Conservation (phyloP, 2,888 invertebrate genomes). For the Branchellion lobata region DNA sequence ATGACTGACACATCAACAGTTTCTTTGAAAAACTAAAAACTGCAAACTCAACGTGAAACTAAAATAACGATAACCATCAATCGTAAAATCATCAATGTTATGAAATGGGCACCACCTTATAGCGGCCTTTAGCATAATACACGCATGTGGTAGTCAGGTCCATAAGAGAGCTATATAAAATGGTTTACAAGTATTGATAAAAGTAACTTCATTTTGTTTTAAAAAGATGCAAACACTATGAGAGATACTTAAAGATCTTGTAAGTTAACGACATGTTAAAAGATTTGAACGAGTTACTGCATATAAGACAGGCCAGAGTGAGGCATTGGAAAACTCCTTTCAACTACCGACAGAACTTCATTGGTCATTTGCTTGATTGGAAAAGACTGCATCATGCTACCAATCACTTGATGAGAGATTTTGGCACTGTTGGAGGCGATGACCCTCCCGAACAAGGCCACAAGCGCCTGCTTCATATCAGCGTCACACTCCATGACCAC, state of each 20-base stretch:
- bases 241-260: too few relatives aligned
- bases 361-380: not conserved
- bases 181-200: too few relatives aligned
- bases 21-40: not conserved
- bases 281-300: too few relatives aligned
- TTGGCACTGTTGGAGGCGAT: not conserved
- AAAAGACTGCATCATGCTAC: not conserved
- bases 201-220: too few relatives aligned
- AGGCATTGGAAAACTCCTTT: not conserved
- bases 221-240: too few relatives aligned
- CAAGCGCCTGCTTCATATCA: not conserved
- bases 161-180: not conserved
- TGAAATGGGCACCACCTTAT: not conserved
- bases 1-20: not conserved
- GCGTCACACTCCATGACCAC: not conserved
- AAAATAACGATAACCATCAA: too few relatives aligned
- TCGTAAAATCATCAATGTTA: too few relatives aligned
- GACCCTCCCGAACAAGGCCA: slow-evolving; percentile 4
- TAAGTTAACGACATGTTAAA: too few relatives aligned
- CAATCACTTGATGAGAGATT: not conserved
- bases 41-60: not conserved
- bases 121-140: not conserved
- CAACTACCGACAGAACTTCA: not conserved
- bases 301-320: not conserved
- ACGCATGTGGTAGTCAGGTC: not conserved